Evolutionary conservation across 2,113 vertebrate genomes (phyloP).

Genomic region (Apeltes quadracus): DNA sequence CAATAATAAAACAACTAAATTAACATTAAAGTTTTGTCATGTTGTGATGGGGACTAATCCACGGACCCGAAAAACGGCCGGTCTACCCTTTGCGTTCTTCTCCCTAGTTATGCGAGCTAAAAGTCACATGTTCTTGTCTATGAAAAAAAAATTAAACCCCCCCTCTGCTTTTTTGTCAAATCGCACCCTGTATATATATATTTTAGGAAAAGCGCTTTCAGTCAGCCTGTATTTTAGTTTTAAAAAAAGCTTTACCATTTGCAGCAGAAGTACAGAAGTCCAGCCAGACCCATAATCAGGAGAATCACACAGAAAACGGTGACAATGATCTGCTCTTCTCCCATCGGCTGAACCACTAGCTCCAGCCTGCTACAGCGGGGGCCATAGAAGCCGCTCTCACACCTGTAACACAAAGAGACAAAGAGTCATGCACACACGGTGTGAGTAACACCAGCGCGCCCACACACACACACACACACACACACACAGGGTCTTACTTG

Average conservation of each 20-base stretch:
- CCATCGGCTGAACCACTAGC: slow-evolving; percentile 42
- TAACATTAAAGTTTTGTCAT: no score
- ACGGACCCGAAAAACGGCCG: no score
- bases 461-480: slow-evolving; percentile 6
- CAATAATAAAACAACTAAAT: no score
- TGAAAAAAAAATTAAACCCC: no score
- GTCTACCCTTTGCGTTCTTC: no score
- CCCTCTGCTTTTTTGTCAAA: no score
- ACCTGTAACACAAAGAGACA: slow-evolving; percentile 57
- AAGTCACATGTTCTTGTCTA: no score
- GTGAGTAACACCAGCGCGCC: not conserved
- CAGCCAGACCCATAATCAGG: slow-evolving; percentile 60
- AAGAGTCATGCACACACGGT: not conserved
- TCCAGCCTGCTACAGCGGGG: slow-evolving; percentile 58
- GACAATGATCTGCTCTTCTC: slow-evolving; percentile 55
- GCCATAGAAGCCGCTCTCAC: slow-evolving; percentile 66
- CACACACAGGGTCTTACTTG: slow-evolving; percentile 56
- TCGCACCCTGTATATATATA: no score
- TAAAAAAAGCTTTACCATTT: slow-evolving; percentile 59
- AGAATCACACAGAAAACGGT: slow-evolving; percentile 60
- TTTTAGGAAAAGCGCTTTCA: no score
- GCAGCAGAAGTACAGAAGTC: slow-evolving; percentile 65
- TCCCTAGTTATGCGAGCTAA: no score
- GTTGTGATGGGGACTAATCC: no score
- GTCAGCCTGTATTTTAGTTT: no score